Percentiles rank a stretch among this genome's conserved stretches.
These are phyloP conservation scores for Dasypus novemcinctus DNA, from an alignment of 2,113 vertebrate genomes.

Conservation along the genomic window DNA sequence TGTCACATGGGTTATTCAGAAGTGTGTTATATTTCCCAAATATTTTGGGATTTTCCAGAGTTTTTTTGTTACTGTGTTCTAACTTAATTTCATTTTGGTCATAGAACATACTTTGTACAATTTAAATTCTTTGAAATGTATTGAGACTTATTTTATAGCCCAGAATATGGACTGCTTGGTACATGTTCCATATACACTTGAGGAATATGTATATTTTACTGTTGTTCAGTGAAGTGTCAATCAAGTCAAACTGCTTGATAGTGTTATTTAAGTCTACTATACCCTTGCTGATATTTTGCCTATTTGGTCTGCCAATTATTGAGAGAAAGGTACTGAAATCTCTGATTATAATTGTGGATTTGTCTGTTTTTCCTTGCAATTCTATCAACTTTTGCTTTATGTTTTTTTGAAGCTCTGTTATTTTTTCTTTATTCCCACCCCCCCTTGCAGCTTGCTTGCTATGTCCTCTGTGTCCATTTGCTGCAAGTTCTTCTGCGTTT, in stretches of 20 bases:
- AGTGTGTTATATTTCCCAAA: neutral
- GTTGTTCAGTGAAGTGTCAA: neutral
- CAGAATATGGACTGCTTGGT: neutral
- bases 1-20: neutral
- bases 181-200: neutral
- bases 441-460: no score
- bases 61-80: neutral
- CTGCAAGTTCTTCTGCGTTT: no score
- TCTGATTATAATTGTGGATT: neutral
- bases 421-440: no score
- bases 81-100: neutral
- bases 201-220: neutral
- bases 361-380: neutral
- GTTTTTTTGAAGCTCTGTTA: neutral
- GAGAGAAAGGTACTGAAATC: neutral
- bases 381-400: neutral
- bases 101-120: neutral
- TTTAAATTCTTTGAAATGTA: neutral
- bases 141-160: neutral
- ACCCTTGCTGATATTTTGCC: neutral
- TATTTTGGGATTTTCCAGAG: neutral
- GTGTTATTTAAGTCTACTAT: neutral
- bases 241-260: neutral
- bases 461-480: no score
- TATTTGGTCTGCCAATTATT: neutral